Conservation (phyloP, 2,797 vertebrate genomes). For the Typhlichthys subterraneus region DNA sequence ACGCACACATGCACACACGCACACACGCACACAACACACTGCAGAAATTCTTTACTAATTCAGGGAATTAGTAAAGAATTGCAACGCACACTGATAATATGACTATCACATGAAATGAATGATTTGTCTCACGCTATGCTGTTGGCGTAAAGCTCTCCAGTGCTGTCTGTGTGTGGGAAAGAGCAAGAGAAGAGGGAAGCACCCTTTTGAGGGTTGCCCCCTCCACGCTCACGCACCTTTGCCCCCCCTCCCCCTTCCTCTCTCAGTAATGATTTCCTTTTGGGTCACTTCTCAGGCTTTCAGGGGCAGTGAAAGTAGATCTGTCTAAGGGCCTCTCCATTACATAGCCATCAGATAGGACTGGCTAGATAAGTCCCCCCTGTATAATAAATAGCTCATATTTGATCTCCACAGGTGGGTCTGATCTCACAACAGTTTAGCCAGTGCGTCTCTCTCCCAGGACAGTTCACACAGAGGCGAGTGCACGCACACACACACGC, state of each 20-base stretch:
- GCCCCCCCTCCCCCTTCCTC: conserved; percentile 62
- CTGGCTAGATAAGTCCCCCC: conserved; percentile 73
- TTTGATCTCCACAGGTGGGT: conserved; percentile 81
- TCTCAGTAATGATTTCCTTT: conserved; percentile 79
- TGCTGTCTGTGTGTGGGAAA: not conserved
- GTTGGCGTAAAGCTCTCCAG: conserved; percentile 9
- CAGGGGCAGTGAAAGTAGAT: conserved; percentile 80
- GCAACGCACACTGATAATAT: conserved; percentile 30
- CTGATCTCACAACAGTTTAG: conserved; percentile 63
- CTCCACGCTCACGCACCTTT: conserved; percentile 69
- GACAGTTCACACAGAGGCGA: conserved; percentile 59
- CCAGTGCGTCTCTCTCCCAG: conserved; percentile 52
- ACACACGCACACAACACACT: not conserved
- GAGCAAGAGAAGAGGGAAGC: conserved; percentile 48
- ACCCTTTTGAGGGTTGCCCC: conserved; percentile 60
- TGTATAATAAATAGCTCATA: conserved; percentile 80
- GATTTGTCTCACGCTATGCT: conserved; percentile 17
- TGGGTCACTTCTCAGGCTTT: conserved; percentile 77
- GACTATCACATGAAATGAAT: conserved; percentile 13
- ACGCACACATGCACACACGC: too few species aligned
- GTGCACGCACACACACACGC: conserved; percentile 67
- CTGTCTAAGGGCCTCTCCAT: conserved; percentile 67
- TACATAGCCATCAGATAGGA: conserved; percentile 81
- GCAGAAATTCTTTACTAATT: too few species aligned
- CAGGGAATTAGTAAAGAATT: conserved; percentile 8